A percentile compares a stretch with the other conserved stretches of the same genome.
These are phyloP conservation scores for Campoletis sonorensis DNA, from an alignment of 1,140 invertebrate genomes.

Conservation along the genomic window DNA sequence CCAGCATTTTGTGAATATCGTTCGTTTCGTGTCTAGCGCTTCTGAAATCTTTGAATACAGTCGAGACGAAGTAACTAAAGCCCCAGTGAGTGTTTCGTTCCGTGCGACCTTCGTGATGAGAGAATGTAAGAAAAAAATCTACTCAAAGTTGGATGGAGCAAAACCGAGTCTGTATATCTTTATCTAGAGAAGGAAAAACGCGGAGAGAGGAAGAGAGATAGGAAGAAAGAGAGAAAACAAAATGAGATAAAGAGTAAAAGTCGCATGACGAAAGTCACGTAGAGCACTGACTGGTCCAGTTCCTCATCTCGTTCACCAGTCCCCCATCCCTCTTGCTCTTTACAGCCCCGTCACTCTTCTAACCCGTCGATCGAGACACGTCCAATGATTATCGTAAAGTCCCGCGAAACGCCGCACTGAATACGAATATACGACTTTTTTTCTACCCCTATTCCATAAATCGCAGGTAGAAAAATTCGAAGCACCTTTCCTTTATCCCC, in stretches of 20 bases:
- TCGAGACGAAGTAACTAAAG: constrained; percentile 44
- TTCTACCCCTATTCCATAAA: background rate
- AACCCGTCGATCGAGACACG: constrained; percentile 13
- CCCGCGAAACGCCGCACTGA: constrained; percentile 18
- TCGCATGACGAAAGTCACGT: constrained; percentile 26
- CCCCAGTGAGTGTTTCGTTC: constrained; percentile 25
- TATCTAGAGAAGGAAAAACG: constrained; percentile 51
- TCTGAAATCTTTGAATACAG: constrained; percentile 14
- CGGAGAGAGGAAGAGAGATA: constrained; percentile 54
- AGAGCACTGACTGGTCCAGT: constrained; percentile 16
- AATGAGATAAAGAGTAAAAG: constrained; percentile 28
- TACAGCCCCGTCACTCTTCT: background rate
- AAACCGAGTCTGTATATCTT: constrained; percentile 12
- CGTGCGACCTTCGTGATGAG: constrained; percentile 28
- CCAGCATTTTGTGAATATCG: background rate
- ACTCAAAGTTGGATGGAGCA: background rate
- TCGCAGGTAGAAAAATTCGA: background rate
- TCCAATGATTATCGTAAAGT: constrained; percentile 30
- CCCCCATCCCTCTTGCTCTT: background rate
- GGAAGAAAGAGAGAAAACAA: constrained; percentile 1
- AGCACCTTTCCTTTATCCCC: background rate
- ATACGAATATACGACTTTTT: constrained; percentile 23
- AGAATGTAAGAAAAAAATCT: constrained; percentile 1
- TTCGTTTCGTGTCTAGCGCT: background rate
- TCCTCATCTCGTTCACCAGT: constrained; percentile 2